Base-by-base conservation (phyloP, 37 sponge, comb jelly and placozoan genomes). In the Spongia lamella region DNA sequence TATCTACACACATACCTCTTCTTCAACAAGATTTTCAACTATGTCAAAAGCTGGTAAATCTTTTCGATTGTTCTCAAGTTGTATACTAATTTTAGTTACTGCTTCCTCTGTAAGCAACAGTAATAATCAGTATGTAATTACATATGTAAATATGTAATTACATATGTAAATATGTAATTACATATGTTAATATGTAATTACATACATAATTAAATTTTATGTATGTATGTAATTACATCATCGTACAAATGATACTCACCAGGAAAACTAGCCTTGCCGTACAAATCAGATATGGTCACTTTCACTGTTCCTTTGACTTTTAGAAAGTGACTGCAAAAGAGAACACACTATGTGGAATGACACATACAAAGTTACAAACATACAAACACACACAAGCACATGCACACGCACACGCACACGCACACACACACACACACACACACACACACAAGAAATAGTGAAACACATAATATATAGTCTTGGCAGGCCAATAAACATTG, bases 1-100 rank as follows among this genome's bases (percentile, higher is more conserved):
- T n/a, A n/a, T n/a, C n/a, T n/a, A n/a, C n/a, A n/a, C n/a, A n/a
- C 66, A 22, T 49, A 89, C 90, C 68, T 90, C 90, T 80, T 90
- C 90, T 29, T 84, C 75, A 19, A 90, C 82, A 5, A 90, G 64
- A 30, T 83, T 76, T 56, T 86, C 85, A 17, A 83, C 87, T 0
- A 82, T 40, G 30, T 78, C 74, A 68, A 91, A 79, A 5, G 87
- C 61, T 20, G 86, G 82, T 63, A 91, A 55, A 52, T 80, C 67
- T 16, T 22, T 29, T 1, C 67, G 1, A n/a, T 27, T 81, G 63
- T 43, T 43, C 47, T n/a, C 59, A 25, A 80, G 66, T 6, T 55
- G 70, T 34, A 37, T 21, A 11, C 51, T 50, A 16, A 83, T 75
- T 7, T 68, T 64, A 2, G 32, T 17, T 3, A 85, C 36, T 32